Base-by-base conservation (phyloP, 2,888 invertebrate species). In the Leptogaster cylindrica region DNA sequence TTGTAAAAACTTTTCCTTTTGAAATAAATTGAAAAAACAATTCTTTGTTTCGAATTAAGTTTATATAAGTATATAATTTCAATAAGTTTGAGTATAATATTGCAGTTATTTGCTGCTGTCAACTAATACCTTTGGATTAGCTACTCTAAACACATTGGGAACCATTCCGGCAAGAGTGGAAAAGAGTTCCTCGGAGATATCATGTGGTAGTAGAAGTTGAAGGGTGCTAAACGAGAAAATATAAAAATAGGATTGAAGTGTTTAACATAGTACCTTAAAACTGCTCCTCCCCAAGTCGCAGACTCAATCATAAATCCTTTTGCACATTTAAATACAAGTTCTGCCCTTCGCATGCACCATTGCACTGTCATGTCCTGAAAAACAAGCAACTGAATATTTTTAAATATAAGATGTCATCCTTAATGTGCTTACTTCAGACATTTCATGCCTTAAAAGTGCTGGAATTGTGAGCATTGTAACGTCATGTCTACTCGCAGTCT, bases 281-380 rank as follows among this genome's bases (percentile, higher is more conserved):
- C 93, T 0, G 92, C 90, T 28, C 94, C 94, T 70, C 94, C 94
- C 89, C 95, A 92, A 0, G 95, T 92, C 6, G 93, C 91, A 85
- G 95, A 94, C 84, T 99, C 99, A 81, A 99, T 95, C 93, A 99
- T 93, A 82, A 98, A 99, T 2, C 99, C 99, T 83, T 99, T 99
- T 63, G 97, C 93, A 82, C 99, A 99, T 83, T 99, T 99, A 77
- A 97, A 95, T 68, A 99, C 92, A 71, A 99, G 84, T 83, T 99
- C 99, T 1, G 98, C 97, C 75, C 98, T 85, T 75, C 95, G 92
- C 77, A 92, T 87, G 81, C 97, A 98, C 98, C 98, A 99, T 31
- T 91, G 88, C 63, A 95, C 90, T 0, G 97, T 97, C 94, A 96
- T 93, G 77, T 93, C 93, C 89, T 91, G 75, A n/a, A 76, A 74